These are phyloP conservation scores for Tromatobia lineatoria DNA, from an alignment of 2,888 invertebrate species.

Conservation along the genomic window DNA sequence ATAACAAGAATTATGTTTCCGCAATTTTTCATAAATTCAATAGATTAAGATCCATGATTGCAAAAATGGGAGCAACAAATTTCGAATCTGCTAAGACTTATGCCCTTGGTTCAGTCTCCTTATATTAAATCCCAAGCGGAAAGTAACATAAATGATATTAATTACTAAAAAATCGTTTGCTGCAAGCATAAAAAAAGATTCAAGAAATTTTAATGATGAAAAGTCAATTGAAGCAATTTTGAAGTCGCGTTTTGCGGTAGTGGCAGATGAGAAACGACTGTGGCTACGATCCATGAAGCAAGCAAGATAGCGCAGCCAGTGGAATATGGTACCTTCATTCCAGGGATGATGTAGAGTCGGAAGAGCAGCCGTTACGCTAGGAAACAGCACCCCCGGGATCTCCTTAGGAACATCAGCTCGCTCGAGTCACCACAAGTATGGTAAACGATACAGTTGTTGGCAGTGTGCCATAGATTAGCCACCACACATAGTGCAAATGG, in stretches of 20 bases:
- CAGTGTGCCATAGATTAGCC: constrained; percentile 1
- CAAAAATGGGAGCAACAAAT: too few relatives aligned
- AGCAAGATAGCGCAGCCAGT: neutral
- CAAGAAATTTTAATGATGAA: neutral
- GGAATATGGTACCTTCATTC: constrained; percentile 51
- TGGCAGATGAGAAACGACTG: neutral
- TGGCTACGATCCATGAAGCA: constrained; percentile 18
- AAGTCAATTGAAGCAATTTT: constrained; percentile 4
- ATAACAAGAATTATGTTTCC: too few relatives aligned
- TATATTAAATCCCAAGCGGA: neutral
- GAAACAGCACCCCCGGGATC: constrained; percentile 76
- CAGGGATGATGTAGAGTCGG: constrained; percentile 41
- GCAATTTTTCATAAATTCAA: too few relatives aligned
- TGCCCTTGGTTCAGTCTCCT: too few relatives aligned
- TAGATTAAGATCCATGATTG: too few relatives aligned
- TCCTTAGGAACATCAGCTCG: constrained; percentile 75
- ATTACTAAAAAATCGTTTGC: neutral
- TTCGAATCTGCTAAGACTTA: too few relatives aligned
- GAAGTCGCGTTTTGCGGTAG: neutral
- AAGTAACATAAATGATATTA: neutral
- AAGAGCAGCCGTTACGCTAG: constrained; percentile 49
- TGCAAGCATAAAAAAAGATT: neutral
- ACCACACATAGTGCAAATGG: neutral
- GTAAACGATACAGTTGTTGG: constrained; percentile 23
- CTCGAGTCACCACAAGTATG: constrained; percentile 69